Evolutionary conservation across 2,113 vertebrate species (phyloP).

Genomic region (Capreolus pygargus): DNA sequence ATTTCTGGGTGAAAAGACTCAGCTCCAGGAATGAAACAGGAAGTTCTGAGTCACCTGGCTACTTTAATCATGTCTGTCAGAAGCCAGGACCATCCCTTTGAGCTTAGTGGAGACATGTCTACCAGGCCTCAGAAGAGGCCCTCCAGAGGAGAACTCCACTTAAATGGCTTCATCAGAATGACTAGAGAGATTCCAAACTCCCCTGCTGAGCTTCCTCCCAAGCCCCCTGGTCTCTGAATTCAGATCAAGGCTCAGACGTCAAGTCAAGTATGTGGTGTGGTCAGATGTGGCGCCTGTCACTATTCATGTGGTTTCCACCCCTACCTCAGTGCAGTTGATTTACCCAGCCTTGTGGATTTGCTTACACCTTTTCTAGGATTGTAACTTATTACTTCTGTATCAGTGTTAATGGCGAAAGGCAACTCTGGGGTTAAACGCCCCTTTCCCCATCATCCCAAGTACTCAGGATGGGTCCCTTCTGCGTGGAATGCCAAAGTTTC

Average conservation of each 20-base stretch:
- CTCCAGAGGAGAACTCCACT: neutral
- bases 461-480: neutral
- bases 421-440: neutral
- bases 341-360: neutral
- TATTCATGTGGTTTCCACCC: neutral
- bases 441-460: neutral
- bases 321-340: neutral
- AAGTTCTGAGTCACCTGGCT: neutral
- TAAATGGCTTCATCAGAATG: neutral
- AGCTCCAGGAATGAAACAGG: neutral
- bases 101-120: neutral
- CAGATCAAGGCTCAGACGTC: neutral
- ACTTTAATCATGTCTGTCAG: neutral
- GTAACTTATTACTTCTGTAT: neutral
- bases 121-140: neutral
- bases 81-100: neutral
- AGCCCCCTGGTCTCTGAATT: neutral
- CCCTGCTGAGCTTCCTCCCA: neutral
- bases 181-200: neutral
- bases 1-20: neutral
- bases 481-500: neutral
- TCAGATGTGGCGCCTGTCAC: neutral
- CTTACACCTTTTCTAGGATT: neutral
- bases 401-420: neutral
- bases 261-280: neutral